Evolutionary conservation across 2,113 vertebrate genomes (phyloP).

Genomic region (Channa maculata): DNA sequence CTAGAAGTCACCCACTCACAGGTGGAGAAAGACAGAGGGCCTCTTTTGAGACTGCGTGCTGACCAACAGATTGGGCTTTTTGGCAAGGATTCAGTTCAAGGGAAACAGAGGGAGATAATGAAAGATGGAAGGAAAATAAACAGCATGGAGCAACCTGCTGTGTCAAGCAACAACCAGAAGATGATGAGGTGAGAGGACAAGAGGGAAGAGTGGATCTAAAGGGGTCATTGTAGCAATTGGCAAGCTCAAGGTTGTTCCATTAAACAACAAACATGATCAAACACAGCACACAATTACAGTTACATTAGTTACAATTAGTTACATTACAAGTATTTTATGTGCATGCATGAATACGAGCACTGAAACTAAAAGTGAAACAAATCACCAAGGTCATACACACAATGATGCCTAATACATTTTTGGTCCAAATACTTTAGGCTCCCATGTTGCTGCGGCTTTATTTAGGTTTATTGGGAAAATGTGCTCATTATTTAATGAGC

Average conservation of each 20-base stretch:
- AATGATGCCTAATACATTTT: not conserved
- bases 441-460: not conserved
- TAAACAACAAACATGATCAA: too few species aligned
- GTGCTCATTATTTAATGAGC: not conserved
- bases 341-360: too few species aligned
- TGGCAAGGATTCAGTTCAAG: slow-evolving; percentile 50
- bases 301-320: too few species aligned
- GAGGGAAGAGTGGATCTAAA: not conserved
- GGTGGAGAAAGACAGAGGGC: slow-evolving; percentile 25
- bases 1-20: slow-evolving; percentile 16
- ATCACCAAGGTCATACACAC: not conserved
- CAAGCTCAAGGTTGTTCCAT: too few species aligned
- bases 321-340: too few species aligned
- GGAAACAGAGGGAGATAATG: slow-evolving; percentile 66
- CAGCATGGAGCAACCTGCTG: slow-evolving; percentile 61
- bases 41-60: slow-evolving; percentile 35
- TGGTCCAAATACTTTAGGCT: not conserved
- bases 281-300: too few species aligned
- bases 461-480: slow-evolving; percentile 11
- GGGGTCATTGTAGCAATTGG: too few species aligned
- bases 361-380: too few species aligned
- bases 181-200: not conserved
- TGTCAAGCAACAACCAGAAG: not conserved
- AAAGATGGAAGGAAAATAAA: slow-evolving; percentile 69
- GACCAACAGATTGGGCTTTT: slow-evolving; percentile 54